A percentile compares a stretch with the other conserved stretches of the same genome.
Evolutionary conservation across 2,888 invertebrate genomes (phyloP).

Genomic region (Drosophila pseudotalamancana): DNA sequence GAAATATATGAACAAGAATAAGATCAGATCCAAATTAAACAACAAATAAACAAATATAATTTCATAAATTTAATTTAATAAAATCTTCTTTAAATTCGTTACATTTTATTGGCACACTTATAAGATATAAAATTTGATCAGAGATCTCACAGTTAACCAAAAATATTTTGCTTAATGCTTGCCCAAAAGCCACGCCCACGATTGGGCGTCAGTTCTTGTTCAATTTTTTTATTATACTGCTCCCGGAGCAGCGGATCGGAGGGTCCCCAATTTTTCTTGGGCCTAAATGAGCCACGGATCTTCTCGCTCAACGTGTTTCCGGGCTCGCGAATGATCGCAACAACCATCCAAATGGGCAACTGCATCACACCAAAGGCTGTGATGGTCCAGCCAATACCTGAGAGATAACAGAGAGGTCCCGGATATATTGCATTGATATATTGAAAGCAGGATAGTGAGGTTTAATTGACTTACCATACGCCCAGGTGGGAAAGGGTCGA

Average conservation of each 20-base stretch:
- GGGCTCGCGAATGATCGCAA: constrained; percentile 79
- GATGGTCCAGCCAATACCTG: constrained; percentile 85
- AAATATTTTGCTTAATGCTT: constrained; percentile 79
- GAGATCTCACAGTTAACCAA: constrained; percentile 65
- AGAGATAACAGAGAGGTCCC: too few species aligned
- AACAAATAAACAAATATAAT: too few species aligned
- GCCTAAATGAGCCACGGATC: constrained; percentile 84
- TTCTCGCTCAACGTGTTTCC: constrained; percentile 79
- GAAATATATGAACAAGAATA: too few species aligned
- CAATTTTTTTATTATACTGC: constrained; percentile 85
- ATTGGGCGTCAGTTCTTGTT: constrained; percentile 68
- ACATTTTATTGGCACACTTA: constrained; percentile 57
- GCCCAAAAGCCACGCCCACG: constrained; percentile 66
- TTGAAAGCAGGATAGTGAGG: too few species aligned
- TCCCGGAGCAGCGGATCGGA: constrained; percentile 84
- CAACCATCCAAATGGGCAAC: constrained; percentile 84
- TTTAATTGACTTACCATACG: constrained; percentile 86
- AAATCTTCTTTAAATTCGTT: constrained; percentile 19
- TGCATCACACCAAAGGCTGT: constrained; percentile 85
- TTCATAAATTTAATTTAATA: not conserved
- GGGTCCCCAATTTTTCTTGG: constrained; percentile 87
- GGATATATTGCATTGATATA: too few species aligned
- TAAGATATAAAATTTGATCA: constrained; percentile 1
- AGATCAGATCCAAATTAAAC: too few species aligned
- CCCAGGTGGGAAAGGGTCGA: constrained; percentile 87